Evolutionary conservation across 1,140 invertebrate species (phyloP).

Genomic region (Asobara japonica): DNA sequence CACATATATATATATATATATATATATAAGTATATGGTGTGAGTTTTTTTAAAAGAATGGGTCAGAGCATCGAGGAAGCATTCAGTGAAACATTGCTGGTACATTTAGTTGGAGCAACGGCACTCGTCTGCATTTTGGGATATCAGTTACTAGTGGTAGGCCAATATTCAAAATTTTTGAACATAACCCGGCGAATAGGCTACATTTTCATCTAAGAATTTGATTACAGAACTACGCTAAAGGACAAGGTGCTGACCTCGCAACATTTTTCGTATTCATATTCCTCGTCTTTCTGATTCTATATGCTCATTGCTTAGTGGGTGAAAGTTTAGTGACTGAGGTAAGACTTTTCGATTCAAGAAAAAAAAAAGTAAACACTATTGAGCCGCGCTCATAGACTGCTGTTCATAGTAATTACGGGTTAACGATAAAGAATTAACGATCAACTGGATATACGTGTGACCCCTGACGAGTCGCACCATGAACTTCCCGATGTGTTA

Average conservation of each 20-base stretch:
- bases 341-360: constrained; percentile 35
- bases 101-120: constrained; percentile 49
- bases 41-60: constrained; percentile 50
- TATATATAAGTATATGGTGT: not conserved
- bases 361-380: too few relatives aligned
- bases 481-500: too few relatives aligned
- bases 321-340: constrained; percentile 52
- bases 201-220: not conserved
- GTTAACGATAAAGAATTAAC: too few relatives aligned
- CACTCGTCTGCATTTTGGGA: constrained; percentile 52
- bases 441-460: too few relatives aligned
- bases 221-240: constrained; percentile 43
- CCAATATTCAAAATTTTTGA: not conserved
- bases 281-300: constrained; percentile 49
- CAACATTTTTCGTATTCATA: constrained; percentile 50
- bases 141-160: constrained; percentile 54
- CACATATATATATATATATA: not conserved
- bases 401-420: too few relatives aligned
- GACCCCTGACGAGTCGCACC: too few relatives aligned
- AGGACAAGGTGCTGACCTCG: constrained; percentile 45
- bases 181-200: too few relatives aligned
- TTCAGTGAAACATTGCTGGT: constrained; percentile 50
- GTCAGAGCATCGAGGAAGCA: constrained; percentile 42
- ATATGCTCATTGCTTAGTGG: constrained; percentile 49
- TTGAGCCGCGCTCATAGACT: too few relatives aligned